Percentiles rank a stretch among this genome's conserved stretches.
Conservation (phyloP, 2,113 vertebrate species). For the Oreochromis tanganicae region DNA sequence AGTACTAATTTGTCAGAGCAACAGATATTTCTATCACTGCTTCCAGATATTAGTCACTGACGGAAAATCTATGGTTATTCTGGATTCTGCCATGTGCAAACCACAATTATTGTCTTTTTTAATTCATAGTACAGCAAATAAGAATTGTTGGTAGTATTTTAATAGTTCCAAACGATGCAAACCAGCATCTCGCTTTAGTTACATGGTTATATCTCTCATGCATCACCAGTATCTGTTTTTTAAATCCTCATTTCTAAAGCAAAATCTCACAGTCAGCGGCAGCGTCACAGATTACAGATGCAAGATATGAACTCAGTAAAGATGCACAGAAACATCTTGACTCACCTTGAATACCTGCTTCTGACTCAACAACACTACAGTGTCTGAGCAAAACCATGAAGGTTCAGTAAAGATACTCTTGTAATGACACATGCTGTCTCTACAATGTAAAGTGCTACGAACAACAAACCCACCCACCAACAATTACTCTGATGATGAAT, state of each 20-base stretch:
- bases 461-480: not conserved
- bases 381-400: not conserved
- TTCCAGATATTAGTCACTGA: not conserved
- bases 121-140: not conserved
- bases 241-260: not conserved
- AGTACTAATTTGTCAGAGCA: not conserved
- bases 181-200: not conserved
- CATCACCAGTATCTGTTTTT: rapidly evolving
- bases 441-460: not conserved
- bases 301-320: not conserved
- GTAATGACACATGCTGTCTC: not conserved
- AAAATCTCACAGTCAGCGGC: not conserved
- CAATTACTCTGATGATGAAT: slow-evolving; percentile 43
- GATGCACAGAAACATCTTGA: not conserved
- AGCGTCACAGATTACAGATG: not conserved
- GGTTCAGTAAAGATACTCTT: not conserved
- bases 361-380: not conserved
- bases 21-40: not conserved
- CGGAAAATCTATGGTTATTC: not conserved
- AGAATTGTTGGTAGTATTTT: not conserved
- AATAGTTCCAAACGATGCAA: not conserved
- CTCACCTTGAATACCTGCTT: not conserved
- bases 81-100: not conserved
- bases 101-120: rapidly evolving
- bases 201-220: not conserved